Evolutionary conservation across 2,113 vertebrate species (phyloP).

Genomic region (Oncorhynchus mykiss): DNA sequence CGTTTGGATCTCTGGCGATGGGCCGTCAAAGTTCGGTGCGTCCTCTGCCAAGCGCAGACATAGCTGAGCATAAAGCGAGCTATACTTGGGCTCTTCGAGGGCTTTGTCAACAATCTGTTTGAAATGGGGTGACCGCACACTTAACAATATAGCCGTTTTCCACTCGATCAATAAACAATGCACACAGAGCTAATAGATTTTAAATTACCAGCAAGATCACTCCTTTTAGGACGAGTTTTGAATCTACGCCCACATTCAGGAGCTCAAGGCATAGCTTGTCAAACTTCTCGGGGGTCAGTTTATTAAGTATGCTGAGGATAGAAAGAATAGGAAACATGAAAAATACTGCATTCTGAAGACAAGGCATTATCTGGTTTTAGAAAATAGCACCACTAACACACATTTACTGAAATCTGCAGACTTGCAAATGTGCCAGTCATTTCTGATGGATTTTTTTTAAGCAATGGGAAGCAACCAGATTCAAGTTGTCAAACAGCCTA

Average conservation of each 20-base stretch:
- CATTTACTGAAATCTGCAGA: too few relatives aligned
- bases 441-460: too few relatives aligned
- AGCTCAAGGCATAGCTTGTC: constrained; percentile 99
- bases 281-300: constrained; percentile 99
- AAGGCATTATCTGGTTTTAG: not conserved
- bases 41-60: constrained; percentile 99
- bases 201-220: constrained; percentile 98
- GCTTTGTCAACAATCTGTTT: constrained; percentile 99
- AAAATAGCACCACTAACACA: too few relatives aligned
- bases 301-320: constrained; percentile 94
- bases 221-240: constrained; percentile 99
- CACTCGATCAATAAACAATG: too few relatives aligned
- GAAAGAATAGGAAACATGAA: not conserved
- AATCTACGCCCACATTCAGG: constrained; percentile 99
- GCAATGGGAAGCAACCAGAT: not conserved
- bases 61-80: constrained; percentile 99
- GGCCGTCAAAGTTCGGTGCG: constrained; percentile 99
- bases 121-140: not conserved
- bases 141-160: too few relatives aligned
- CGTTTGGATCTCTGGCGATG: constrained; percentile 95
- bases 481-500: not conserved
- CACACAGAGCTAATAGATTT: not conserved
- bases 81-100: constrained; percentile 99
- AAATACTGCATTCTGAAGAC: not conserved
- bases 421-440: too few relatives aligned